Evolutionary conservation across 2,888 invertebrate genomes (phyloP).

Genomic region (Leucozona laternaria): DNA sequence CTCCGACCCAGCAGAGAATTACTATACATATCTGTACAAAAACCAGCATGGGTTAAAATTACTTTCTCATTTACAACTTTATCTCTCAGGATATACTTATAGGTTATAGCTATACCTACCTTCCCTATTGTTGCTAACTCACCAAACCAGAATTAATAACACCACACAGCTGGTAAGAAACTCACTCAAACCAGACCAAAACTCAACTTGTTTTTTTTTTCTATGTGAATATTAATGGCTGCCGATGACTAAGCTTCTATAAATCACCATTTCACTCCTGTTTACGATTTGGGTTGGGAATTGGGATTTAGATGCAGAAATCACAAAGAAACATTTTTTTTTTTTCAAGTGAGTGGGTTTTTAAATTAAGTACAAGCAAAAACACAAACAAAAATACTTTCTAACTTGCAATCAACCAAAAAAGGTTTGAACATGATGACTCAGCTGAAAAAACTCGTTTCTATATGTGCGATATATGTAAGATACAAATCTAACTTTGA

Average conservation of each 20-base stretch:
- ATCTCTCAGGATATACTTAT: background rate
- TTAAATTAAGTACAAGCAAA: background rate
- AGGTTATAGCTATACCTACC: background rate
- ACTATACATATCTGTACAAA: too few relatives aligned
- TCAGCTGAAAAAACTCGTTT: conserved; percentile 22
- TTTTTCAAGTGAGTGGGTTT: conserved; percentile 27
- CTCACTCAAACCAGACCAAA: conserved; percentile 10
- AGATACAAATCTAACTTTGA: conserved; percentile 20
- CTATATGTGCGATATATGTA: background rate
- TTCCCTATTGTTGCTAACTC: conserved; percentile 1
- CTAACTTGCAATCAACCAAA: conserved; percentile 46
- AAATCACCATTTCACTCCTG: conserved; percentile 30
- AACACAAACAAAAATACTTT: conserved; percentile 41
- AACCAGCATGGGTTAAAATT: background rate
- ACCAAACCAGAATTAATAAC: conserved; percentile 24
- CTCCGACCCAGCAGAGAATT: too few relatives aligned
- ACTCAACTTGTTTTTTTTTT: conserved; percentile 45
- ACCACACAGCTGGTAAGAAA: conserved; percentile 31
- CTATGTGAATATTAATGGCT: conserved; percentile 16
- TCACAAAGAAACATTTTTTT: conserved; percentile 6
- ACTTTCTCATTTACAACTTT: background rate
- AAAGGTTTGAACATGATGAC: conserved; percentile 45
- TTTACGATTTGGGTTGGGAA: background rate
- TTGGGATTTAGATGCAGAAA: conserved; percentile 18
- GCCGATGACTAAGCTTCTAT: conserved; percentile 38